Evolutionary conservation across 2,113 vertebrate species (phyloP), one percentile per base, ranked within the genome.

Genomic region (Anarrhichthys ocellatus): DNA sequence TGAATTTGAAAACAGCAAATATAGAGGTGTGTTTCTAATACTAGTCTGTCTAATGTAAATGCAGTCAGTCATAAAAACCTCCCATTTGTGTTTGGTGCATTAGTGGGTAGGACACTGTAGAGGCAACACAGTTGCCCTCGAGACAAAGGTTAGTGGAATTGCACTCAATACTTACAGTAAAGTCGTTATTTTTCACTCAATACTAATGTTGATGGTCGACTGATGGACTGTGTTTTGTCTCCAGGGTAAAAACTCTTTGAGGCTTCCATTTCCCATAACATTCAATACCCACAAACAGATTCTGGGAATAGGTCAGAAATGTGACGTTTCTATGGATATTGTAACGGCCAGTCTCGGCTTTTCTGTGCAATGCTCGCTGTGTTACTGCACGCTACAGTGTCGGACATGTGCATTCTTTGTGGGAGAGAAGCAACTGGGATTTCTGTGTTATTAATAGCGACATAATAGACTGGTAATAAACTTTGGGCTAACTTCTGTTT

Each of bases 121-220:
- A 73, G 40, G 72, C 61, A 65, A 29, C 36, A 56, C 75, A 74
- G 15, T 79, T 89, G 84, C 87, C 92, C 90, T 36, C 14, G 54
- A 89, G 85, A 76, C 69, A 89, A 84, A 92, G 88, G 89, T 91
- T 90, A 88, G 85, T 81, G 50, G 82, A 36, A 27, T 80, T 88
- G 80, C 76, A 88, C 73, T 91, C 91, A 78, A 89, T 91, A 86
- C 44, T 64, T 85, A 80, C 80, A 88, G 85, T 86, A 42, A 36
- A 82, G 81, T 85, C 86, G 77, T 88, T 92, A 83, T 73, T 89
- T 91, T 76, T 78, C 76, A 82, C 50, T 92, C 92, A 73, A 83
- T 92, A 87, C 27, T 76, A 72, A 85, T 82, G 81, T 86, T 66
- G 44, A 81, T 82, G 84, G 77, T 17, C 5, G 36, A 29, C 80